These are phyloP conservation scores for Acanthiza pusilla DNA, from an alignment of 2,797 vertebrate genomes.

Conservation along the genomic window DNA sequence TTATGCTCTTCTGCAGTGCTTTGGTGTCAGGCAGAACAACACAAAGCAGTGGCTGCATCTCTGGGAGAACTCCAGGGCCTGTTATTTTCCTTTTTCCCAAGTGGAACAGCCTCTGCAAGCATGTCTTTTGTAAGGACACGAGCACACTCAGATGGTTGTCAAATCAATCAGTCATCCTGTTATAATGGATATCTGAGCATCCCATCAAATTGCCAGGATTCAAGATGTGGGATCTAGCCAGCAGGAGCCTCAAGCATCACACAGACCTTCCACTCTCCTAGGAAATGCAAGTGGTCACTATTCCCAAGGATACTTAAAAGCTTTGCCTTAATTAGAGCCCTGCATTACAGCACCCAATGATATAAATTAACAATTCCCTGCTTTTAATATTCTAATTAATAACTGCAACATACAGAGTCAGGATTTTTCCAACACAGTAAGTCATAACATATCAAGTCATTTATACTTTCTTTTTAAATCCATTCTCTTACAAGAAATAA, in stretches of 20 bases:
- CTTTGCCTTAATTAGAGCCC: not conserved
- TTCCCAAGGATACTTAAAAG: not conserved
- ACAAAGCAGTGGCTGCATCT: not conserved
- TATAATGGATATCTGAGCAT: not conserved
- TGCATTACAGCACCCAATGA: not conserved
- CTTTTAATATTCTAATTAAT: not conserved
- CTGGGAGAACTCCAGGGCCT: not conserved
- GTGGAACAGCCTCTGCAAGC: not conserved
- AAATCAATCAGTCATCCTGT: not conserved
- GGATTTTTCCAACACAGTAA: not conserved
- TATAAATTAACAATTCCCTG: not conserved
- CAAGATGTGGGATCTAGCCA: not conserved
- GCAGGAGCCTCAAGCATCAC: not conserved
- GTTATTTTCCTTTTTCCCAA: not conserved
- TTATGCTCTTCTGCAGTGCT: not conserved
- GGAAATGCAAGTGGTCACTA: not conserved
- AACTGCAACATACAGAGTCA: not conserved
- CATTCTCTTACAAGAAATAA: not conserved
- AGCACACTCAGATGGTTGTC: not conserved
- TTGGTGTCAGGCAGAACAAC: not conserved
- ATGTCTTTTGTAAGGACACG: not conserved
- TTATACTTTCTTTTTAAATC: not conserved
- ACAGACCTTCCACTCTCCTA: not conserved
- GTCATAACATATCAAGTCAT: not conserved
- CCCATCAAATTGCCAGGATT: not conserved